Percentiles rank a stretch among this genome's conserved stretches.
Conservation (phyloP, 1,140 invertebrate species). For the Trachelipus rathkii region DNA sequence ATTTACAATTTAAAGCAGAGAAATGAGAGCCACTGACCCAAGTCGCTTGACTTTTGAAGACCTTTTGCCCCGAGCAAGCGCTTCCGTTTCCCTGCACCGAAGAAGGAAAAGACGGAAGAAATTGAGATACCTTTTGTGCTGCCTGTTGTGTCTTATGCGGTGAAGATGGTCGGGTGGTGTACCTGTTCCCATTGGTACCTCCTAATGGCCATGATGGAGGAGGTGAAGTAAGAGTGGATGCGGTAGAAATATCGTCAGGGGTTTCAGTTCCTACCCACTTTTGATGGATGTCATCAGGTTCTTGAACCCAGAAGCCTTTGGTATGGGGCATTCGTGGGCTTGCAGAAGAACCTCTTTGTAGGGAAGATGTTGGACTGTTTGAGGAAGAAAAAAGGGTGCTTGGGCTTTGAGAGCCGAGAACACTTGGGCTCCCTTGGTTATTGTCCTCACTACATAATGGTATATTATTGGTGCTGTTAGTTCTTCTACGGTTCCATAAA, state of each 20-base stretch:
- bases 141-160: constrained; percentile 31
- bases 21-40: constrained; percentile 38
- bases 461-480: constrained; percentile 27
- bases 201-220: constrained; percentile 22
- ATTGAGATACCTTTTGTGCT: constrained; percentile 23
- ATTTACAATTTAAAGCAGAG: too few species aligned
- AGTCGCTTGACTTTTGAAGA: constrained; percentile 45
- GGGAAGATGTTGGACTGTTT: constrained; percentile 8
- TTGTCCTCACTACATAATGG: background rate
- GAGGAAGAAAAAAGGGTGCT: constrained; percentile 28
- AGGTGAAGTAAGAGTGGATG: constrained; percentile 39
- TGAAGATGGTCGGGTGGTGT: constrained; percentile 32
- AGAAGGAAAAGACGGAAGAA: background rate
- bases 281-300: constrained; percentile 42
- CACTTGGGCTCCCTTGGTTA: background rate
- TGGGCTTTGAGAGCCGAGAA: background rate
- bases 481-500: constrained; percentile 24
- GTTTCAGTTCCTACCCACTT: constrained; percentile 41
- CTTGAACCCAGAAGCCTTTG: constrained; percentile 44
- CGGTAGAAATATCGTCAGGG: constrained; percentile 32
- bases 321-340: constrained; percentile 42
- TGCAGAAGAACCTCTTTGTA: constrained; percentile 36
- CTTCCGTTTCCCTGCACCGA: background rate
- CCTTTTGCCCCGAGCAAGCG: constrained; percentile 34
- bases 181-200: background rate